These are phyloP conservation scores for Adelognathus sp. DNA, from an alignment of 2,888 invertebrate genomes.

Conservation along the genomic window DNA sequence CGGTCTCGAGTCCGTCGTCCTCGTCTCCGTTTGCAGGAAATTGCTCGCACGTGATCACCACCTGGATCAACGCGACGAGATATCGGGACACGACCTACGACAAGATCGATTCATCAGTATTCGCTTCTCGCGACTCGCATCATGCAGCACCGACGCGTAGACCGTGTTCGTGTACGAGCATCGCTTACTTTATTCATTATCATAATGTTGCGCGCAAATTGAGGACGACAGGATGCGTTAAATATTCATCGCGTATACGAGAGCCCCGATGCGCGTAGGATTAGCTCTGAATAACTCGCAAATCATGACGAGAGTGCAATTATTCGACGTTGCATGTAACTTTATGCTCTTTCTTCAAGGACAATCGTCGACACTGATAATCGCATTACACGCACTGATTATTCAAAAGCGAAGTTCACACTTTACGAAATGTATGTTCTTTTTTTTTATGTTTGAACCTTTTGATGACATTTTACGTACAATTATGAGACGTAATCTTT, in stretches of 20 bases:
- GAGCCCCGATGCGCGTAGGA: neutral
- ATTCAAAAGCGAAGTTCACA: too few relatives aligned
- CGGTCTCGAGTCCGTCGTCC: neutral
- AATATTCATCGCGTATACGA: neutral
- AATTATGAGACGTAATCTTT: too few relatives aligned
- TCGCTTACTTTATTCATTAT: slow-evolving; percentile 3
- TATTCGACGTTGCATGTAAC: too few relatives aligned
- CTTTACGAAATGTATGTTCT: too few relatives aligned
- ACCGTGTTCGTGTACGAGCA: neutral
- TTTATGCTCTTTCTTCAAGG: too few relatives aligned
- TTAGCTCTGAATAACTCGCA: neutral
- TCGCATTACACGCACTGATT: too few relatives aligned
- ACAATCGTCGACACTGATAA: too few relatives aligned
- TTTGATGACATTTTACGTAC: too few relatives aligned
- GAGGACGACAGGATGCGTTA: neutral
- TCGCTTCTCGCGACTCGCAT: slow-evolving; percentile 32
- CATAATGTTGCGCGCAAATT: neutral
- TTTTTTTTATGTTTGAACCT: too few relatives aligned
- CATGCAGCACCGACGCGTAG: neutral
- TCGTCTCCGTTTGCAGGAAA: slow-evolving; percentile 46
- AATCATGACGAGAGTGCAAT: too few relatives aligned
- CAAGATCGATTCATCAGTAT: slow-evolving; percentile 53
- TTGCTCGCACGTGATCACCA: slow-evolving; percentile 40
- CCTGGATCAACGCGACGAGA: slow-evolving; percentile 51
- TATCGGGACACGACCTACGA: slow-evolving; percentile 48